Base-by-base conservation (phyloP, 2,113 vertebrate species). In the Abramis brama region DNA sequence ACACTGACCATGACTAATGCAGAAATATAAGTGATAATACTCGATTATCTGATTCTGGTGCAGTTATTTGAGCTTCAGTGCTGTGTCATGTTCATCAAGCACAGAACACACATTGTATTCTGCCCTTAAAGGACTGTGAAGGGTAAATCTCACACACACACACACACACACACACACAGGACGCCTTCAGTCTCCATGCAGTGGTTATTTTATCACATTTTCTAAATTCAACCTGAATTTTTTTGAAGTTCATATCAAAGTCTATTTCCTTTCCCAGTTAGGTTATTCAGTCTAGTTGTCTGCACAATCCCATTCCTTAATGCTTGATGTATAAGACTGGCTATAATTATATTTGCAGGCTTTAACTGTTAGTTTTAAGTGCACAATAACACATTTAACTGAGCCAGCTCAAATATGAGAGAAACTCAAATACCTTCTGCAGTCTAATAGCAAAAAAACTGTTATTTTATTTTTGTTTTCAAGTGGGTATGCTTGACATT, bases 71-170 rank as follows among this genome's bases (percentile, higher is more conserved):
- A 87, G 36, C 64, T 62, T 55, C 30, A 84, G 6, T 45, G 55
- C 68, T 76, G 70, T 81, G 68, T 81, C 68, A 81, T 55, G 78
- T 78, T 74, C 71, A 82, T 85, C 62, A n/a, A 80, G 79, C 85
- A 82, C 60, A 81, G 27, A 47, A 10, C 78, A 30, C 59, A 13
- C 50, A 36, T 33, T 87, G 70, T 88, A 27, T 15, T 86, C 57
- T 82, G 36, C 59, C 33, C 79, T 77, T 78, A 39, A 55, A 77
- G 27, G 4, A 68, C 52, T 21, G 30, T 64, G 74, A 60, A 60
- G 55, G 55, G 55, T 60, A 79, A 79, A 79, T 15, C 55, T 27
- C 71, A 75, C 23, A 71, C 33, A 9, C 50, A 77, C 13, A 43
- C 17, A 2, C 4, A 30, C 74, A 76, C n/a, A 73, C 15, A 4